phyloP scores from a whole-genome alignment of 2,113 vertebrate genomes.

The Cyanistes caeruleus region DNA sequence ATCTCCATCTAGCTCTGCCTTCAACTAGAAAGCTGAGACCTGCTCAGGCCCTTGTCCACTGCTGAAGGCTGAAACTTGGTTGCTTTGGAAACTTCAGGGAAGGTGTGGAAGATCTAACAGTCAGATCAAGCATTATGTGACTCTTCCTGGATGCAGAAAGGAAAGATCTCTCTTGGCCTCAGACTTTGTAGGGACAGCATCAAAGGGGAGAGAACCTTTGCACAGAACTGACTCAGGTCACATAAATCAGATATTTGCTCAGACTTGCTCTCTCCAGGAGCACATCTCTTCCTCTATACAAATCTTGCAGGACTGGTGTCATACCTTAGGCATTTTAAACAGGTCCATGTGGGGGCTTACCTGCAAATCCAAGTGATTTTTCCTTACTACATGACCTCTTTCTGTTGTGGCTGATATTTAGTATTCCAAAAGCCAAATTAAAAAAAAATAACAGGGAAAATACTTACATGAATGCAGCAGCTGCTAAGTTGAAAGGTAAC shows the following conservation, averaged over 20 bases:
- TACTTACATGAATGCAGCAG: background rate
- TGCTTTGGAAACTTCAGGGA: background rate
- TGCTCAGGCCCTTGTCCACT: background rate
- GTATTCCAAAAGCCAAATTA: background rate
- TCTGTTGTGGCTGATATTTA: background rate
- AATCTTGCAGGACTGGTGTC: background rate
- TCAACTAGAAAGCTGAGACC: background rate
- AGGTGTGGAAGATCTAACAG: background rate
- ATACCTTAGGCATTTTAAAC: background rate
- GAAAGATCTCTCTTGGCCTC: background rate
- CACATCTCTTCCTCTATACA: background rate
- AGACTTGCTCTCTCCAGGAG: background rate
- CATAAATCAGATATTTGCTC: background rate
- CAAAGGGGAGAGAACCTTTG: background rate
- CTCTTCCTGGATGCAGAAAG: background rate
- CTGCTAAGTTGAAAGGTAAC: background rate
- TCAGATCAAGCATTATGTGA: background rate
- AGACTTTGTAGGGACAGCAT: background rate
- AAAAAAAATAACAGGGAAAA: background rate
- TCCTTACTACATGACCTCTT: background rate
- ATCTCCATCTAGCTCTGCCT: background rate
- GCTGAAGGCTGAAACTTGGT: background rate
- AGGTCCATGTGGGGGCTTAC: background rate
- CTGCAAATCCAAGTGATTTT: background rate
- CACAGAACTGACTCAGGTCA: background rate